Base-by-base conservation (phyloP, 2,113 vertebrate species). In the Mobula birostris region DNA sequence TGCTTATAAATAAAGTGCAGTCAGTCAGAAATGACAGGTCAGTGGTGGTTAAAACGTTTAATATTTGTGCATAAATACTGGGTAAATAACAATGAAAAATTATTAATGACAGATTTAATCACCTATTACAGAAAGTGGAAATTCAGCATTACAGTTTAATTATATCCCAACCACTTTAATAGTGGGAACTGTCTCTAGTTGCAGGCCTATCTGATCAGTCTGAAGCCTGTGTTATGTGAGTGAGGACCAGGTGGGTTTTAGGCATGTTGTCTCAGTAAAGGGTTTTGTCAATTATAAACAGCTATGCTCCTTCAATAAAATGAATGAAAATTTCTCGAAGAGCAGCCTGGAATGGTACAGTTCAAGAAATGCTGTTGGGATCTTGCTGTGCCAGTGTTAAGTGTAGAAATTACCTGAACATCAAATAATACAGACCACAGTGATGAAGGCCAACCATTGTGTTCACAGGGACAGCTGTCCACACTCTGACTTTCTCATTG, bases 31-130 rank as follows among this genome's bases (percentile, higher is more conserved):
- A 66, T n/a, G n/a, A 90, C 61, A 66, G 63, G 15, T 66, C 85
- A 19, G 61, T 7, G n/a, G 5, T 68, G 17, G n/a, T 66, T 90
- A 90, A 14, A 66, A 90, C 17, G 3, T 90, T 90, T 90, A 90
- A 90, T 90, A 66, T 17, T 68, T 12, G 29, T 68, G 85, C 85
- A 90, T 90, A 90, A 90, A 66, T 66, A 90, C 14, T 61, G 27
- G 61, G 56, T 85, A 61, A 48, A 85, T 48, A 66, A 7, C 56
- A 90, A 19, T 32, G 27, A 88, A n/a, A 88, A 66, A 66, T 66
- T 88, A 27, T 27, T 48, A 48, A 48, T 48, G 48, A 14, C 29
- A 66, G 61, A 14, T 66, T 29, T 61, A 90, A 5, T 19, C 27
- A 90, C 29, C n/a, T 11, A 61, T 87, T 61, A 32, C n/a, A 90